A percentile compares a stretch with the other conserved stretches of the same genome.
Conservation (phyloP, 1,140 invertebrate species). For the Panagrolaimus sp. region DNA sequence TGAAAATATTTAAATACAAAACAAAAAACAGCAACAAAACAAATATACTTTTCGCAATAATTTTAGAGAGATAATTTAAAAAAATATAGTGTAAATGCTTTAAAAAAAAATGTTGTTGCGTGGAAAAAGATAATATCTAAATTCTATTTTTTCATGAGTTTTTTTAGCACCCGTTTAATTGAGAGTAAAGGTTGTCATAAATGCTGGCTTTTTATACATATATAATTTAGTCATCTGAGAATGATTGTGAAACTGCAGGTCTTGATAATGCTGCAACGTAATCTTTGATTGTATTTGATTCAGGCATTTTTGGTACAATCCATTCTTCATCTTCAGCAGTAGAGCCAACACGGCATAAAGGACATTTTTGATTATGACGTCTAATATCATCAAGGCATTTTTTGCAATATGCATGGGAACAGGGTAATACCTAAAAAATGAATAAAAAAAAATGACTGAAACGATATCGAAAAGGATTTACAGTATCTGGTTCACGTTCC, state of each 20-base stretch:
- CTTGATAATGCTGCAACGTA: too few species aligned
- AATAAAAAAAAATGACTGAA: too few species aligned
- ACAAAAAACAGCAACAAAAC: too few species aligned
- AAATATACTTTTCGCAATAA: too few species aligned
- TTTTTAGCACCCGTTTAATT: neutral
- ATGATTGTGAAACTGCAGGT: too few species aligned
- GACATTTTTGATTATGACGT: constrained; percentile 8
- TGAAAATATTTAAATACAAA: too few species aligned
- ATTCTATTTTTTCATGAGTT: neutral
- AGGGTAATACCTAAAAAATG: too few species aligned
- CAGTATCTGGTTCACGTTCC: constrained; percentile 7
- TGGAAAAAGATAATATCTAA: neutral
- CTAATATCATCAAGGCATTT: neutral
- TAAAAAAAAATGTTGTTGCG: neutral
- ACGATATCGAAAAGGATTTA: too few species aligned
- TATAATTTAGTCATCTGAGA: neutral
- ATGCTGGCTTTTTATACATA: constrained; percentile 2
- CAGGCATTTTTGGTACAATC: neutral
- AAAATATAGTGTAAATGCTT: neutral
- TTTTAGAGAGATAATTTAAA: neutral
- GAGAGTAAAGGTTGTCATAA: neutral
- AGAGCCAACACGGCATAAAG: neutral
- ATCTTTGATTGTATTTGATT: too few species aligned
- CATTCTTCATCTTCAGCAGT: neutral
- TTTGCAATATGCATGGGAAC: neutral